Conservation (phyloP, 1,140 invertebrate genomes). For the Zaprionus kolodkinae region DNA sequence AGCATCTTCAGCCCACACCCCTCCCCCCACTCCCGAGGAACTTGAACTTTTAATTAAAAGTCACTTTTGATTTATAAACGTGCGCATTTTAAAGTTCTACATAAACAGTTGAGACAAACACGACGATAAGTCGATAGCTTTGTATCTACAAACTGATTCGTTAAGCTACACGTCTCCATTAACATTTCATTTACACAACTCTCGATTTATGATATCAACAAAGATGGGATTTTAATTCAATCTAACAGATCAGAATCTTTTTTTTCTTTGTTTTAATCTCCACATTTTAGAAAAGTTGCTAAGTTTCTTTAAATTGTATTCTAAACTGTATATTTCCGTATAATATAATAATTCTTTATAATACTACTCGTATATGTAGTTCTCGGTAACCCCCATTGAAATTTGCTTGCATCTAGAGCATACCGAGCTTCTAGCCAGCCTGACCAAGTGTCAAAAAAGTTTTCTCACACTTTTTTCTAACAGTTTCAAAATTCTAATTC, state of each 20-base stretch:
- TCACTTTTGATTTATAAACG: slow-evolving; percentile 81
- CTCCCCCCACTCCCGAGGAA: slow-evolving; percentile 29
- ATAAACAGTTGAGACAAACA: slow-evolving; percentile 49
- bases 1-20: slow-evolving; percentile 62
- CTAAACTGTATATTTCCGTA: background rate
- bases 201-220: background rate
- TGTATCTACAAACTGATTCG: background rate
- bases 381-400: background rate
- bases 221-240: background rate
- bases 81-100: slow-evolving; percentile 65
- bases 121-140: slow-evolving; percentile 37
- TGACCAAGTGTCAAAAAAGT: slow-evolving; percentile 51
- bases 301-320: too few relatives aligned
- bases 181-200: background rate
- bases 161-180: background rate
- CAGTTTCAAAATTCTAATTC: slow-evolving; percentile 51
- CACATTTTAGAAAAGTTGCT: too few relatives aligned
- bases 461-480: slow-evolving; percentile 28
- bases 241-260: background rate
- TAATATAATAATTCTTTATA: too few relatives aligned
- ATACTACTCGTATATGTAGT: too few relatives aligned
- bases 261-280: background rate
- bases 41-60: slow-evolving; percentile 81
- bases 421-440: slow-evolving; percentile 14
- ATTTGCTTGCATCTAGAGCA: slow-evolving; percentile 10